phyloP scores from a whole-genome alignment of 2,113 vertebrate species.

The Nasalis larvatus region DNA sequence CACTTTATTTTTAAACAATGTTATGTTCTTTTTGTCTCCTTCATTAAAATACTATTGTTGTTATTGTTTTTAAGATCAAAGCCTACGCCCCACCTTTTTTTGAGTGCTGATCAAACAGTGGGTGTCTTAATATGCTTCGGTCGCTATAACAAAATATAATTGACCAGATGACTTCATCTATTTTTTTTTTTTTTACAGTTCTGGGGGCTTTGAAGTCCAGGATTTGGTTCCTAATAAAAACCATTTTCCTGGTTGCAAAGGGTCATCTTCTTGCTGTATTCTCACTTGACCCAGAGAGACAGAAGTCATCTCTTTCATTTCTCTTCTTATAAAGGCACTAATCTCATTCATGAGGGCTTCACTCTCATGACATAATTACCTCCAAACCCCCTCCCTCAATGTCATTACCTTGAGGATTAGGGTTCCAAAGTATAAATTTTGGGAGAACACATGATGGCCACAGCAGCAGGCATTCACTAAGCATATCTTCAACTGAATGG shows the following conservation, averaged over 20 bases:
- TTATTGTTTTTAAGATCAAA: not conserved
- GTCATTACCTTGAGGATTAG: not conserved
- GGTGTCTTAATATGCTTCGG: fast-evolving
- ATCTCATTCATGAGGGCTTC: not conserved
- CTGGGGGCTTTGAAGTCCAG: not conserved
- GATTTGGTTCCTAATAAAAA: not conserved
- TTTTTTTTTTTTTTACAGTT: not conserved
- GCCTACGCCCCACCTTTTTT: not conserved
- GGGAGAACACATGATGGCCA: not conserved
- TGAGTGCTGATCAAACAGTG: not conserved
- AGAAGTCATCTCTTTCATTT: not conserved
- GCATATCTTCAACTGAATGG: not conserved
- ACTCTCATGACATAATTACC: not conserved
- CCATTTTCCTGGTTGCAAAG: not conserved
- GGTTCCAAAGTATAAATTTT: not conserved
- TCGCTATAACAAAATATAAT: not conserved
- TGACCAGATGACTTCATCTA: too few relatives aligned
- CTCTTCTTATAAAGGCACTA: not conserved
- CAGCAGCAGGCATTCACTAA: not conserved
- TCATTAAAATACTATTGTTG: not conserved
- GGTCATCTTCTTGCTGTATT: not conserved
- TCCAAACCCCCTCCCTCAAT: not conserved
- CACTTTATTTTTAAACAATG: not conserved
- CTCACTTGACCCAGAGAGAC: not conserved
- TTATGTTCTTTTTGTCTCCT: not conserved